Evolutionary conservation across 2,113 vertebrate species (phyloP), one percentile per base, ranked within the genome.

Genomic region (Urocynchramus pylzowi): DNA sequence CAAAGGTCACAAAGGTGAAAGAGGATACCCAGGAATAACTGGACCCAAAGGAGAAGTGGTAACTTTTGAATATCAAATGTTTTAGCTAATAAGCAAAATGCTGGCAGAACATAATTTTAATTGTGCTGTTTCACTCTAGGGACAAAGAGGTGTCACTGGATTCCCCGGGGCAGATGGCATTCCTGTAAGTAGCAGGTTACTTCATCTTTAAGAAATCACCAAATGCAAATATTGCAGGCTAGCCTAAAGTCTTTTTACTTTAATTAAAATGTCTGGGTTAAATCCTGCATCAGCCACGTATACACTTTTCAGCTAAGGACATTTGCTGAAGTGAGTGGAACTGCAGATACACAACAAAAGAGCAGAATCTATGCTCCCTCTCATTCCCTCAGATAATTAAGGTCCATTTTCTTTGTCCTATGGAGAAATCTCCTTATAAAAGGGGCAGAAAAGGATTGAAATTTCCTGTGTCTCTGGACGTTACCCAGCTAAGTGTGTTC

Each of bases 11-110:
- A 99, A 99, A 94, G 99, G 99, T 14, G 98, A 99, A 57, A 82
- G 84, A 42, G 99, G 99, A 31, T 49, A 14, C 7, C 94, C 97
- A 16, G 99, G 99, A 64, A 83, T 92, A 80, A 97, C 91, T 8
- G 99, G 99, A 68, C 99, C 98, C 1, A 99, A 99, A 98, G 99
- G 99, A 98, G 98, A 98, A 73, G 86, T 96, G 99, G 99, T 99
- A 98, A 91, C 45, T 70, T 84, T 49, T 52, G 31, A 76, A 53
- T 74, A 67, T 84, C 42, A 28, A 14, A 31, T 35, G 13, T 49
- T 61, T 53, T 77, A 90, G 41, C 21, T 49, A 76, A 70, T 60
- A 28, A 84, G 49, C 33, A 67, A 70, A 60, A 56, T 88, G 33
- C 59, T 35, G 39, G 19, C 47, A 54, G 30, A 56, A 44, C 14